Conservation (phyloP, 2,113 vertebrate genomes). For the Hemibagrus wyckioides region DNA sequence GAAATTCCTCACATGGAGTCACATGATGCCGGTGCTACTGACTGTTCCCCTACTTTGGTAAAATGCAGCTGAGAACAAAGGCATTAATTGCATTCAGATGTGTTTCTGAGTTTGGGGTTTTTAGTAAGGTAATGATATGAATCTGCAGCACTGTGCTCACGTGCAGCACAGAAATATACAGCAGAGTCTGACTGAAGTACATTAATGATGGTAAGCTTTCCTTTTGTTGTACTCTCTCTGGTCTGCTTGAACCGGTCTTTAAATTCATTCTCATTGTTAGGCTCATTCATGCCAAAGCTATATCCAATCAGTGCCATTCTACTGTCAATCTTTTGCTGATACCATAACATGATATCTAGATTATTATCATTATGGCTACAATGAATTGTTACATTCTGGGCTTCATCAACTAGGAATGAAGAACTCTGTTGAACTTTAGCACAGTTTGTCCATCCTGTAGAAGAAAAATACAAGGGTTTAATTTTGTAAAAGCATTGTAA, state of each 20-base stretch:
- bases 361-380: conserved; percentile 58
- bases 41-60: background rate
- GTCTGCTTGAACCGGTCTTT: conserved; percentile 42
- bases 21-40: background rate
- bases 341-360: conserved; percentile 57
- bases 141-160: conserved; percentile 65
- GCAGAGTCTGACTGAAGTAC: conserved; percentile 57
- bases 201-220: conserved; percentile 49
- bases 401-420: conserved; percentile 36
- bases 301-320: conserved; percentile 63
- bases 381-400: background rate
- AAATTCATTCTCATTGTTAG: conserved; percentile 49
- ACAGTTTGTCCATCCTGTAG: conserved; percentile 54
- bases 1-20: background rate
- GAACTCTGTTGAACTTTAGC: conserved; percentile 52
- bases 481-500: background rate
- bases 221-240: background rate
- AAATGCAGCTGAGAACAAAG: background rate
- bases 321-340: conserved; percentile 56
- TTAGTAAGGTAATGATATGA: conserved; percentile 39
- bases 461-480: background rate
- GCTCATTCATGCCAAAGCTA: background rate
- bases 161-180: conserved; percentile 70
- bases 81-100: background rate
- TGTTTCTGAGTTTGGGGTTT: conserved; percentile 47